phyloP scores from a whole-genome alignment of 1,140 invertebrate species.

The Ceratina calcarata region DNA sequence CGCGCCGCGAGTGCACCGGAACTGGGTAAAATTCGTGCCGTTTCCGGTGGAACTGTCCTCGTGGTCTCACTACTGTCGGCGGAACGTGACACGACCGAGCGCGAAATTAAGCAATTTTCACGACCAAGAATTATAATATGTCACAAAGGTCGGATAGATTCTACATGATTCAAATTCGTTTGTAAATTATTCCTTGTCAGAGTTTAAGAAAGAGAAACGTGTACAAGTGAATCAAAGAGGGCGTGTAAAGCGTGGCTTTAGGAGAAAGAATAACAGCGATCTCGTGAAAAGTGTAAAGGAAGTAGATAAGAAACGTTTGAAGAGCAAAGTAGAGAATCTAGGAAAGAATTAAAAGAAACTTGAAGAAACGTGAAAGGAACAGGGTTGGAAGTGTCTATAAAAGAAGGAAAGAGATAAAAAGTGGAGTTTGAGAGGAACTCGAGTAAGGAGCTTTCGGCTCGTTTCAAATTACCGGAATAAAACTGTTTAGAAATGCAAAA shows the following conservation, averaged over 20 bases:
- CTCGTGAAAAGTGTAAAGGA: background rate
- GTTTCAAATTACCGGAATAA: no score
- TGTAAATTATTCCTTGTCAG: background rate
- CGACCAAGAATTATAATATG: background rate
- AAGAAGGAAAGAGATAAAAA: no score
- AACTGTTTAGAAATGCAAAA: no score
- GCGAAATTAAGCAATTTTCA: background rate
- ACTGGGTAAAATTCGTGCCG: constrained; percentile 8
- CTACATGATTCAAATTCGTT: background rate
- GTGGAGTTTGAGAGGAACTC: background rate
- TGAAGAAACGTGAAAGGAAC: background rate
- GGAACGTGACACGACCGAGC: background rate
- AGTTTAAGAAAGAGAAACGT: background rate
- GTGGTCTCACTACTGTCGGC: background rate
- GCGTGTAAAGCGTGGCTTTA: background rate
- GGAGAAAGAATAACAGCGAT: background rate
- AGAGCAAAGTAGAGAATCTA: background rate
- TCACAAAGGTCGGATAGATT: background rate
- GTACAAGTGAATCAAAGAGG: background rate
- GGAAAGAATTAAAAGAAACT: background rate
- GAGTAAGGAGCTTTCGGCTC: no score
- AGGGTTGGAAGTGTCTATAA: no score
- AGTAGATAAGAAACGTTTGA: background rate
- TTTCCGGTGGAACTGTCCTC: constrained; percentile 12
- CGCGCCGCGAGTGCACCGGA: constrained; percentile 12